Conservation (phyloP, 1,140 invertebrate species). For the Acyrthosiphon pisum region DNA sequence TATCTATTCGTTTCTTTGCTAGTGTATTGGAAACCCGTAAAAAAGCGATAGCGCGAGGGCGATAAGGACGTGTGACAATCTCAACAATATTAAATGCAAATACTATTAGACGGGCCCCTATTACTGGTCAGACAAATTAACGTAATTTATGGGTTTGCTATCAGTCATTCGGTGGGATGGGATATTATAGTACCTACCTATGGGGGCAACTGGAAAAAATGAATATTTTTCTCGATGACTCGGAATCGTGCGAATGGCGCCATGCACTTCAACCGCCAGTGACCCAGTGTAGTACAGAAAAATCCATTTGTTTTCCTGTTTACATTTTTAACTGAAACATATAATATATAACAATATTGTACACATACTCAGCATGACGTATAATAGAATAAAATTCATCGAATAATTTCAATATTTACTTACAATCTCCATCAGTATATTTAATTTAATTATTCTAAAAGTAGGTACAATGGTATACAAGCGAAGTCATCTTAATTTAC, state of each 20-base stretch:
- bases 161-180: not conserved
- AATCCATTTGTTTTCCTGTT: not conserved
- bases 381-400: not conserved
- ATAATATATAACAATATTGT: not conserved
- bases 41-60: slow-evolving; percentile 26
- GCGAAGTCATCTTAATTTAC: not conserved
- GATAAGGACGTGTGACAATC: slow-evolving; percentile 49
- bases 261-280: not conserved
- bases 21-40: slow-evolving; percentile 53
- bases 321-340: not conserved
- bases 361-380: not conserved
- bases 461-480: too few species aligned
- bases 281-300: not conserved
- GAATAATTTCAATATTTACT: not conserved
- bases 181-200: not conserved
- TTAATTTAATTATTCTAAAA: not conserved
- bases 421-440: not conserved
- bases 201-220: slow-evolving; percentile 34
- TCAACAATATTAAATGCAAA: slow-evolving; percentile 47
- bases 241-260: not conserved
- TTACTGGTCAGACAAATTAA: slow-evolving; percentile 19
- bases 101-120: slow-evolving; percentile 21
- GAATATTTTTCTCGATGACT: slow-evolving; percentile 24
- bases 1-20: slow-evolving; percentile 19
- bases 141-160: slow-evolving; percentile 52